These are phyloP conservation scores for Chrysina gloriosa DNA, from an alignment of 2,888 invertebrate species.

Conservation along the genomic window DNA sequence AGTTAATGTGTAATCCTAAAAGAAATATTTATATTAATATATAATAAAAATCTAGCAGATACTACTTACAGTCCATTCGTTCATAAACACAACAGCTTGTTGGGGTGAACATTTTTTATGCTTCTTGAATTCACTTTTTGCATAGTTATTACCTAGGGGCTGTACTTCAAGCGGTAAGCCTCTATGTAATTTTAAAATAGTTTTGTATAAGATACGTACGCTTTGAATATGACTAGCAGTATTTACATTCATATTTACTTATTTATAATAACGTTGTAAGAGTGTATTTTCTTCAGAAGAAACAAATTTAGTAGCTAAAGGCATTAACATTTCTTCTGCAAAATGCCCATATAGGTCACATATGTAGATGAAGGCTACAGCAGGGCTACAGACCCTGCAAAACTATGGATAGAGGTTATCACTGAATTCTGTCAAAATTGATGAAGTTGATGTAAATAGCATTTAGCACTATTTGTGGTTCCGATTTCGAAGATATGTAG, in stretches of 20 bases:
- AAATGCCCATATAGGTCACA: too few species aligned
- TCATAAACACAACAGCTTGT: conserved; percentile 82
- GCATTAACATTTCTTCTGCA: too few species aligned
- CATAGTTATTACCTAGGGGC: conserved; percentile 71
- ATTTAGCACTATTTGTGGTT: too few species aligned
- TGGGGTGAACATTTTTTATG: conserved; percentile 79
- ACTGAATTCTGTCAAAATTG: not conserved
- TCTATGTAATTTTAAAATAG: conserved; percentile 70
- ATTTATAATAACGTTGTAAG: not conserved
- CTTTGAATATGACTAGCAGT: conserved; percentile 62
- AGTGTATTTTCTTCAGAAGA: too few species aligned
- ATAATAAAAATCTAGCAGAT: not conserved
- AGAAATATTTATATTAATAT: conserved; percentile 45
- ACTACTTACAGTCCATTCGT: conserved; percentile 87
- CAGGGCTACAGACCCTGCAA: too few species aligned
- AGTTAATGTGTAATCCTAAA: conserved; percentile 81
- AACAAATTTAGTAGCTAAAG: too few species aligned
- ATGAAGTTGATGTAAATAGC: not conserved
- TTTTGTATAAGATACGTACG: conserved; percentile 71
- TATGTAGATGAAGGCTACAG: too few species aligned
- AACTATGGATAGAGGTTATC: too few species aligned
- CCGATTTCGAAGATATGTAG: not conserved
- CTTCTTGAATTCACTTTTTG: conserved; percentile 80
- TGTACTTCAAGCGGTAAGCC: conserved; percentile 70
- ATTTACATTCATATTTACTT: conserved; percentile 32